Evolutionary conservation across 2,888 invertebrate species (phyloP).

Genomic region (Tetanocera ferruginea): DNA sequence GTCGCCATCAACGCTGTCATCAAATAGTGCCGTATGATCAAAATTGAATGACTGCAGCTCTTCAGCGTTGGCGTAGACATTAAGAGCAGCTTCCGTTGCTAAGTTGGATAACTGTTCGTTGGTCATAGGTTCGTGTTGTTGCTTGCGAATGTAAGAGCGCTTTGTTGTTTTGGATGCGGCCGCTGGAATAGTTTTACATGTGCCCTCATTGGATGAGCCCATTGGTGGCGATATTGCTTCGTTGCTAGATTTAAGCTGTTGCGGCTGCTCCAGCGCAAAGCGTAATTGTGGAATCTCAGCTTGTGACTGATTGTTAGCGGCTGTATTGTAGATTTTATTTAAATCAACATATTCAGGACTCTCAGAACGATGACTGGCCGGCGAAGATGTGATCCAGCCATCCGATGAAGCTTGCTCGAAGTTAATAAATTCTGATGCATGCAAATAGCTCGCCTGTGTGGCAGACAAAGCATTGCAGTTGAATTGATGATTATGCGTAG

Average conservation of each 20-base stretch:
- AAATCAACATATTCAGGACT: constrained; percentile 69
- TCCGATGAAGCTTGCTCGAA: constrained; percentile 69
- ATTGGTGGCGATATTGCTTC: constrained; percentile 42
- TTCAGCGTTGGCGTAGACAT: constrained; percentile 37
- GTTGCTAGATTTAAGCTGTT: not conserved
- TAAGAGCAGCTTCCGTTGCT: constrained; percentile 27
- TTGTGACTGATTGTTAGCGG: constrained; percentile 9
- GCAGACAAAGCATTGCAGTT: constrained; percentile 56
- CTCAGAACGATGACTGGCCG: constrained; percentile 68
- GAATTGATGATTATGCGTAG: constrained; percentile 54
- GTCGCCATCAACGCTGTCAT: constrained; percentile 65
- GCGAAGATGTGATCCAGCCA: constrained; percentile 70
- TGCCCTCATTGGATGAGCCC: constrained; percentile 66
- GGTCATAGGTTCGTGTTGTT: constrained; percentile 2
- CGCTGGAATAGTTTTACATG: constrained; percentile 58
- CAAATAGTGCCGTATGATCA: constrained; percentile 62
- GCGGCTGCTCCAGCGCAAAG: constrained; percentile 30
- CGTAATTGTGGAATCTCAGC: constrained; percentile 30
- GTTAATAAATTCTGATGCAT: constrained; percentile 64
- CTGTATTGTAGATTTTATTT: constrained; percentile 61
- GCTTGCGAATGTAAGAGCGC: constrained; percentile 62
- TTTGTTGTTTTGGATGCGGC: constrained; percentile 56
- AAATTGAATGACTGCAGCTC: constrained; percentile 64
- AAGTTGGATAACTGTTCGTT: constrained; percentile 7
- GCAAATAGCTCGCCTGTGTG: constrained; percentile 51